Conservation (phyloP, 2,888 invertebrate genomes). For the Ophonus ardosiacus region DNA sequence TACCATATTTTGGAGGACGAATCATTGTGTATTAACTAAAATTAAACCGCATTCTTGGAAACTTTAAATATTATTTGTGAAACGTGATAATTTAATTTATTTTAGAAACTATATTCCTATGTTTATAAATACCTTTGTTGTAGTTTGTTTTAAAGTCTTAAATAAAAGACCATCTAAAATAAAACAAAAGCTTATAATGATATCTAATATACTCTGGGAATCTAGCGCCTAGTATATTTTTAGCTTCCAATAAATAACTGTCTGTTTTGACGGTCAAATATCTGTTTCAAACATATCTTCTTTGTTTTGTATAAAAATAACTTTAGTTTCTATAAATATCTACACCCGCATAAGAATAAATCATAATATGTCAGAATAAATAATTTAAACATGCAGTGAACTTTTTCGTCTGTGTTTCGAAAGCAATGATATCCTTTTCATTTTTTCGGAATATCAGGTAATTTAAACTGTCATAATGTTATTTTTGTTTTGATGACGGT, state of each 20-base stretch:
- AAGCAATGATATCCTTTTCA: no score
- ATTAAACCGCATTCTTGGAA: no score
- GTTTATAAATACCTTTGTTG: not conserved
- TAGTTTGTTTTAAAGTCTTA: not conserved
- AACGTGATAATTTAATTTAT: no score
- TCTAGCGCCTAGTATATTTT: not conserved
- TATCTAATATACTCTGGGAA: not conserved
- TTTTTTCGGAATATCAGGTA: no score
- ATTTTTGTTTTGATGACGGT: no score
- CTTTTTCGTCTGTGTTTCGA: not conserved
- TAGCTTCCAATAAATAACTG: constrained; percentile 7
- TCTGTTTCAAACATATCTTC: constrained; percentile 3
- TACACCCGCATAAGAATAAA: not conserved
- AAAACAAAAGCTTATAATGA: not conserved
- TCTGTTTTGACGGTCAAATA: constrained; percentile 2
- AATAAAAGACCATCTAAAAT: not conserved
- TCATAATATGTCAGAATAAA: not conserved
- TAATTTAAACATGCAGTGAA: constrained; percentile 15
- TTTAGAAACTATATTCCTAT: no score
- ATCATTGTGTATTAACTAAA: no score
- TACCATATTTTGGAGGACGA: no score
- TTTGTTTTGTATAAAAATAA: not conserved
- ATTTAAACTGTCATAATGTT: no score
- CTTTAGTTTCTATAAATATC: not conserved
- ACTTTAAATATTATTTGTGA: no score